Percentiles rank a stretch among this genome's conserved stretches.
Evolutionary conservation across 2,797 vertebrate species (phyloP).

Genomic region (Thalassophryne amazonica): DNA sequence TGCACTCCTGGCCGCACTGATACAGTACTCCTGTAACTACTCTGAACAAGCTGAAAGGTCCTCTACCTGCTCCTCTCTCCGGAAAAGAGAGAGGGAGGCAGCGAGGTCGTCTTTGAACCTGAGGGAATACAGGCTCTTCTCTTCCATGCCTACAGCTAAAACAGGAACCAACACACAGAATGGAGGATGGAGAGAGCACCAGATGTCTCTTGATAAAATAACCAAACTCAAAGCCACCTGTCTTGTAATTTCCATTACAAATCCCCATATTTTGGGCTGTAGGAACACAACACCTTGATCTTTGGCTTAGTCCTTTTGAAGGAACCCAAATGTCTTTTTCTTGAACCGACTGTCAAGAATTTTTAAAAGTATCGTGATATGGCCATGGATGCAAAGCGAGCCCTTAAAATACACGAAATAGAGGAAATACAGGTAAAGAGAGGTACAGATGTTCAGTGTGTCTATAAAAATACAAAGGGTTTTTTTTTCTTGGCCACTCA

Average conservation of each 20-base stretch:
- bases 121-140: conserved; percentile 41
- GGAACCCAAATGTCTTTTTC: neutral
- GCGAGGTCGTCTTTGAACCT: conserved; percentile 56
- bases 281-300: conserved; percentile 23
- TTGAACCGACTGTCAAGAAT: conserved; percentile 6
- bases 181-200: conserved; percentile 32
- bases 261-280: conserved; percentile 27
- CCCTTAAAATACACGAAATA: conserved; percentile 4
- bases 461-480: conserved; percentile 19
- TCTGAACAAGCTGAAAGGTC: conserved; percentile 69
- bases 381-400: neutral
- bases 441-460: too few relatives aligned
- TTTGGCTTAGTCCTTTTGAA: conserved; percentile 28
- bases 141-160: conserved; percentile 38
- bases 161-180: conserved; percentile 41
- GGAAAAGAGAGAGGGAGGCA: conserved; percentile 26
- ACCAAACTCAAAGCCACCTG: conserved; percentile 54
- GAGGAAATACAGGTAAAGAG: conserved; percentile 12
- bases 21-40: conserved; percentile 40
- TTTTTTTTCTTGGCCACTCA: conserved; percentile 20
- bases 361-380: conserved; percentile 19
- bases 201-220: conserved; percentile 44
- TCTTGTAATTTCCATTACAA: conserved; percentile 51
- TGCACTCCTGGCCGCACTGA: conserved; percentile 35
- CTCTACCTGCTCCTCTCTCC: conserved; percentile 32